Percentiles rank a stretch among this genome's conserved stretches.
phyloP scores from a whole-genome alignment of 2,113 vertebrate genomes.

The Prolemur simus region DNA sequence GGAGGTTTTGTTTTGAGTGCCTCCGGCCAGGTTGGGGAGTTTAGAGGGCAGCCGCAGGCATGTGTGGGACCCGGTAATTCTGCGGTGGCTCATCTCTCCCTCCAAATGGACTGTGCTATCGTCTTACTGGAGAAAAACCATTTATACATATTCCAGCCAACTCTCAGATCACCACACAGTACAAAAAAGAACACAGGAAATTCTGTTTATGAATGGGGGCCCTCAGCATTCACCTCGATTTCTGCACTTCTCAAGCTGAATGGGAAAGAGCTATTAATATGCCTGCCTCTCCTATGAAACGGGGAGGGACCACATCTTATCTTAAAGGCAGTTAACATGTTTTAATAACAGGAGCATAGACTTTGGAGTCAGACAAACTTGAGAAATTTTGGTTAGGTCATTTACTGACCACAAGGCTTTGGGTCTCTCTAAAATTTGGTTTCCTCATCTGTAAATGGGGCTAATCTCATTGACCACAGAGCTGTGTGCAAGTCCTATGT shows the following conservation, averaged over 20 bases:
- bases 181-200: neutral
- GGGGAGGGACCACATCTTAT: neutral
- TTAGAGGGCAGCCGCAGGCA: conserved; percentile 73
- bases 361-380: neutral
- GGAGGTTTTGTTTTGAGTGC: conserved; percentile 61
- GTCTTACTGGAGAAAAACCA: conserved; percentile 61
- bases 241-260: neutral
- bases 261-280: neutral
- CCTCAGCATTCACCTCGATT: neutral
- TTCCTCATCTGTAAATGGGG: neutral
- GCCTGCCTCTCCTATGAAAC: neutral
- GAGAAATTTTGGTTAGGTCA: neutral
- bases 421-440: conserved; percentile 12
- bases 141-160: conserved; percentile 78
- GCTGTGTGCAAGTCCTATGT: neutral
- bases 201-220: conserved; percentile 41
- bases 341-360: neutral
- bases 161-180: conserved; percentile 60
- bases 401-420: neutral
- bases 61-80: conserved; percentile 78
- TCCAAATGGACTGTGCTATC: conserved; percentile 74
- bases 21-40: conserved; percentile 62
- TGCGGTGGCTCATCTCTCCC: conserved; percentile 69
- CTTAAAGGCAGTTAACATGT: neutral
- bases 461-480: neutral